Conservation (phyloP, 1,140 invertebrate species). For the Listronotus bonariensis region DNA sequence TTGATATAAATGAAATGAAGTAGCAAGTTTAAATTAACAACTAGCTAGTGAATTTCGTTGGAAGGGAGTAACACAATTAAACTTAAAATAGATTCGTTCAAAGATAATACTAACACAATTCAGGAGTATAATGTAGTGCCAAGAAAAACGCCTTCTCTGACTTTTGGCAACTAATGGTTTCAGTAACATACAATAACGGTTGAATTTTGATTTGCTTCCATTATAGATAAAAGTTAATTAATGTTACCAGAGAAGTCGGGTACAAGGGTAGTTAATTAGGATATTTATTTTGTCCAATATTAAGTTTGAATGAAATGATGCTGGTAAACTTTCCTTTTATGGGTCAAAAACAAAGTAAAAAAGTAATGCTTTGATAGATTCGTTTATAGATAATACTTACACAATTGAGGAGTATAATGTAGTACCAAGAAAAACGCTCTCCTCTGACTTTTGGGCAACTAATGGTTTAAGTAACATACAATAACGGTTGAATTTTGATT, state of each 20-base stretch:
- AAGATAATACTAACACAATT: constrained; percentile 21
- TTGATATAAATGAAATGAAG: constrained; percentile 25
- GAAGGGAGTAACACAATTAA: constrained; percentile 17
- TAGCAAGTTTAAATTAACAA: constrained; percentile 26
- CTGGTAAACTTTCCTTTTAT: too few relatives aligned
- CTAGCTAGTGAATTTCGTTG: neutral
- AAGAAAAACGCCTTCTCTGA: constrained; percentile 16
- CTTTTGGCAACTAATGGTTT: constrained; percentile 11
- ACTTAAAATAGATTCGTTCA: constrained; percentile 15
- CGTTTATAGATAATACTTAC: too few relatives aligned
- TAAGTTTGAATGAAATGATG: too few relatives aligned
- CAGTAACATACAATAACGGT: constrained; percentile 9
- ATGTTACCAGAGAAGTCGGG: neutral
- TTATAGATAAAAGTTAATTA: constrained; percentile 11
- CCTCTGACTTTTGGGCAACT: too few relatives aligned
- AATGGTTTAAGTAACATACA: too few relatives aligned
- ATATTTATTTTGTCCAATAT: too few relatives aligned
- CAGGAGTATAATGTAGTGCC: constrained; percentile 4
- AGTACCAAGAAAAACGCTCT: too few relatives aligned
- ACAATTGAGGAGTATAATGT: too few relatives aligned
- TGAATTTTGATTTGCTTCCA: neutral
- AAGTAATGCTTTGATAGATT: too few relatives aligned
- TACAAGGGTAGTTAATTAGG: too few relatives aligned
- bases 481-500: too few relatives aligned
- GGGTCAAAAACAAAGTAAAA: too few relatives aligned